Evolutionary conservation across 2,888 invertebrate genomes (phyloP).

Genomic region (Taphrorychus bicolor): DNA sequence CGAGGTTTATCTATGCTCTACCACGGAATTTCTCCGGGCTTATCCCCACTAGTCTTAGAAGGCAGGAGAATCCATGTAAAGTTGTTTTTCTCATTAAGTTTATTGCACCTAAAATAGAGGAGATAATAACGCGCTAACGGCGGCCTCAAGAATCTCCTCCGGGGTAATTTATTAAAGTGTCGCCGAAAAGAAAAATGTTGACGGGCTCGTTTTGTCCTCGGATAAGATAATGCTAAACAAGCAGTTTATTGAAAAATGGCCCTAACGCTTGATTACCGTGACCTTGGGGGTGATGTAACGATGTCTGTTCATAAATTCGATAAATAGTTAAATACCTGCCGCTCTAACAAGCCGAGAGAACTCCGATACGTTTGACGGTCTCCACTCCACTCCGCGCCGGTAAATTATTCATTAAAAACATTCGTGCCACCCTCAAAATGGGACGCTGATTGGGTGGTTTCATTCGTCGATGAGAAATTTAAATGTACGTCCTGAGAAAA

Average conservation of each 20-base stretch:
- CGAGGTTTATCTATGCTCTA: slow-evolving; percentile 12
- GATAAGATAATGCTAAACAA: slow-evolving; percentile 37
- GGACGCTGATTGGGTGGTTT: slow-evolving; percentile 8
- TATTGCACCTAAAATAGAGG: slow-evolving; percentile 38
- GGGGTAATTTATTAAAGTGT: slow-evolving; percentile 39
- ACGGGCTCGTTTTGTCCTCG: slow-evolving; percentile 28
- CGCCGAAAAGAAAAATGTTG: slow-evolving; percentile 34
- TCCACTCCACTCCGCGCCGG: slow-evolving; percentile 7
- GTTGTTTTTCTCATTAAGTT: slow-evolving; percentile 39
- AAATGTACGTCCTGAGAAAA: slow-evolving; percentile 3
- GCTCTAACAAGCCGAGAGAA: slow-evolving; percentile 3
- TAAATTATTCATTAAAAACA: slow-evolving; percentile 28
- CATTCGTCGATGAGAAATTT: slow-evolving; percentile 14
- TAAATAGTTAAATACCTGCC: not conserved
- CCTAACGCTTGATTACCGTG: slow-evolving; percentile 12
- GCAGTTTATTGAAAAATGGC: slow-evolving; percentile 35
- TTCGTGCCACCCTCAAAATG: not conserved
- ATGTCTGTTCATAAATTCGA: not conserved
- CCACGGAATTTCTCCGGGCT: slow-evolving; percentile 8
- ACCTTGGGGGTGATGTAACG: not conserved
- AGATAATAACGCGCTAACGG: slow-evolving; percentile 37
- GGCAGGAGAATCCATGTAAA: slow-evolving; percentile 23
- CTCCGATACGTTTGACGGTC: slow-evolving; percentile 15
- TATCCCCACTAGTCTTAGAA: slow-evolving; percentile 17
- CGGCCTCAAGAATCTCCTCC: slow-evolving; percentile 34